phyloP scores from a whole-genome alignment of 1,140 invertebrate species.

The Copidosoma floridanum region DNA sequence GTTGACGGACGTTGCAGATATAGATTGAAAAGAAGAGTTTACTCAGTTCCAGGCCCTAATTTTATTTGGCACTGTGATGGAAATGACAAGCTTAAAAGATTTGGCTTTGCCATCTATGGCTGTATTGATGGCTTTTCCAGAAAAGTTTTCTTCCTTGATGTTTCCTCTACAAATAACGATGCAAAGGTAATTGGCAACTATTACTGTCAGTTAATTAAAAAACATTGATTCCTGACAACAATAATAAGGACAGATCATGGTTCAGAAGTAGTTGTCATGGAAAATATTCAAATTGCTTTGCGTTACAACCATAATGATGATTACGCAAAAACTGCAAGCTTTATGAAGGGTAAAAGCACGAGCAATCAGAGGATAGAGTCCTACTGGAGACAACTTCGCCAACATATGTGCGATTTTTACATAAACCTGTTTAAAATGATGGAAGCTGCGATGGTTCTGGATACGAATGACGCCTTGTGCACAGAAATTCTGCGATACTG shows the following conservation, averaged over 20 bases:
- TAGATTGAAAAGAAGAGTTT: background rate
- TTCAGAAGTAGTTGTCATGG: background rate
- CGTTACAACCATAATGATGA: background rate
- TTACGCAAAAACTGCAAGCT: background rate
- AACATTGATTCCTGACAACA: background rate
- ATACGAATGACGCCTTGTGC: background rate
- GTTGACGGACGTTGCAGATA: background rate
- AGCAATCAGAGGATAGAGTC: too few relatives aligned
- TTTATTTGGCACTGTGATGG: background rate
- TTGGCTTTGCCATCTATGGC: background rate
- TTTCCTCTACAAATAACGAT: background rate
- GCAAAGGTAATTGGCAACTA: background rate
- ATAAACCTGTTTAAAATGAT: background rate
- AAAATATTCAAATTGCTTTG: too few relatives aligned
- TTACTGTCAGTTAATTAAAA: background rate
- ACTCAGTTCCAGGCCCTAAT: background rate
- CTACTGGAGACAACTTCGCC: background rate
- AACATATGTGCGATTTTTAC: background rate
- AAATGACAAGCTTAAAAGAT: background rate
- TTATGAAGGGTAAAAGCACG: background rate
- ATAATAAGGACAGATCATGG: background rate
- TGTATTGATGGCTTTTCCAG: background rate
- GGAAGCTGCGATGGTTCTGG: background rate
- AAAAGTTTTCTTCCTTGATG: background rate
- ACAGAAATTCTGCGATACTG: background rate